These are phyloP conservation scores for Toxonevra muliebris DNA, from an alignment of 2,888 invertebrate genomes.

Conservation along the genomic window DNA sequence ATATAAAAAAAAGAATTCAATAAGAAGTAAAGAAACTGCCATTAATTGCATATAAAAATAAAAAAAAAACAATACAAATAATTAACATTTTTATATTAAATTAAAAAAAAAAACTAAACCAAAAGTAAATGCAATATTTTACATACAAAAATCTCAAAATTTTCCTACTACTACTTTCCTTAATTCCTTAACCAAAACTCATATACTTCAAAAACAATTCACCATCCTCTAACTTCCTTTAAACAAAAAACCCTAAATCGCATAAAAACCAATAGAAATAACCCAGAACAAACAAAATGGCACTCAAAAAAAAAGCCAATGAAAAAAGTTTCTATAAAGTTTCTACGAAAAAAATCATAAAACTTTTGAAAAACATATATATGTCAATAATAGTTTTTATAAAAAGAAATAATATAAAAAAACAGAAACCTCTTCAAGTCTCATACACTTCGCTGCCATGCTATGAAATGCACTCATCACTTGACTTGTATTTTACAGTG, in stretches of 20 bases:
- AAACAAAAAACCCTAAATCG: constrained; percentile 38
- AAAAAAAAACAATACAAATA: constrained; percentile 27
- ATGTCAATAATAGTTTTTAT: constrained; percentile 11
- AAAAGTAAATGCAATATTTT: constrained; percentile 35
- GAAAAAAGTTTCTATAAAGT: constrained; percentile 27
- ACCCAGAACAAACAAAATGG: constrained; percentile 44
- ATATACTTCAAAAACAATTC: constrained; percentile 4
- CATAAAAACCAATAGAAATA: constrained; percentile 62
- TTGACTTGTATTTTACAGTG: neutral
- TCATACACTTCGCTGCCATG: constrained; percentile 14
- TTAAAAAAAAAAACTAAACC: constrained; percentile 34
- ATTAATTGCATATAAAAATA: constrained; percentile 16
- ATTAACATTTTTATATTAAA: constrained; percentile 10
- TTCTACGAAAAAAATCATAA: constrained; percentile 12
- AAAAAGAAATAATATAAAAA: constrained; percentile 16
- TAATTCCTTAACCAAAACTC: neutral
- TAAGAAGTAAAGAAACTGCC: constrained; percentile 1
- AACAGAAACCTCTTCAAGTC: constrained; percentile 38
- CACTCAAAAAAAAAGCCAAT: constrained; percentile 24
- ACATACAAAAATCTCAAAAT: neutral
- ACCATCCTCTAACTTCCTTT: constrained; percentile 9
- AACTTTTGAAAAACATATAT: neutral
- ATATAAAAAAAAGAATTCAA: constrained; percentile 1
- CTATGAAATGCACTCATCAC: too few relatives aligned
- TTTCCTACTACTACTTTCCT: neutral